Evolutionary conservation across 2,888 invertebrate species (phyloP), one percentile per base, ranked within the genome.

Genomic region (Spodoptera picta): DNA sequence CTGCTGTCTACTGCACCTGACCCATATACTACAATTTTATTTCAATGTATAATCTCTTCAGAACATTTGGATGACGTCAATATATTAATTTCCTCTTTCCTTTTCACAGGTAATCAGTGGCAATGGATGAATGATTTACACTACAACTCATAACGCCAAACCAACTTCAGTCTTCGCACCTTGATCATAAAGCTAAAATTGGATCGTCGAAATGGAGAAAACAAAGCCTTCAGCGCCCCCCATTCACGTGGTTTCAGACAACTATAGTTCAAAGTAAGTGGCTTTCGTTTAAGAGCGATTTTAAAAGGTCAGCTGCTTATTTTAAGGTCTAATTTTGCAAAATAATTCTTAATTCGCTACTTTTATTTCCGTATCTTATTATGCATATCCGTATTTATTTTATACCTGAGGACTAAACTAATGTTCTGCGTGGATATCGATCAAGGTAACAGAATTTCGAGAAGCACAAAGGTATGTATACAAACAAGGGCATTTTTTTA

Each of bases 221-320:
- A 60, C 65, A n/a, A 83, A 73, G 61, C 77, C 83, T 6, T 72
- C 86, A 0, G 83, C 85, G 9, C 88, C 88, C 0, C 79, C 84
- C 6, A 74, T 85, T 36, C 84, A 83, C 6, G 79, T 80, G 9
- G 79, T 83, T n/a, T 80, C 83, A 64, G 90, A 90, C 31, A 83
- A 82, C 14, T 90, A 89, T 61, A 90, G 90, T 73, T 90, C 90
- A 12, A 90, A 90, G 90, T 90, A 78, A 87, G 90, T 88, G 14
- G 42, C 31, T 58, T 50, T 49, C 45, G 14, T 53, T 60, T 45
- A 56, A 45, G 5, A 2, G 23, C 5, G 7, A 14, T 43, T 48
- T 60, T 11, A 48, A 41, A 42, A 41, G 6, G 42, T 6, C 50
- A 6, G 1, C 14, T 7, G 10, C 23, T 48, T 4, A 0, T n/a